A percentile compares a stretch with the other conserved stretches of the same genome.
Conservation (phyloP, 2,113 vertebrate genomes). For the Calidris pygmaea region DNA sequence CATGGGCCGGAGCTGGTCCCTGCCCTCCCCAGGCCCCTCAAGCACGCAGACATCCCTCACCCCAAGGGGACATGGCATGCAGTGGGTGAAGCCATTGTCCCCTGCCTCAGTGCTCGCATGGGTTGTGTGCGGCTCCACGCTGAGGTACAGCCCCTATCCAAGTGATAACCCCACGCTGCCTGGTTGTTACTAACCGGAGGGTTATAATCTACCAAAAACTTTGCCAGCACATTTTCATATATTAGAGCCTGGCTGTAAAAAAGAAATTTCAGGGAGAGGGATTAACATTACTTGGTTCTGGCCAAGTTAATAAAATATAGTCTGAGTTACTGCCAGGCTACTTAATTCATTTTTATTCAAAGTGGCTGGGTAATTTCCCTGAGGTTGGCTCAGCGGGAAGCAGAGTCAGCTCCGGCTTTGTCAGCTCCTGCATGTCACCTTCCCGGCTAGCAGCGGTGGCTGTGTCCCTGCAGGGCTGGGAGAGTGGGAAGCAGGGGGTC, state of each 20-base stretch:
- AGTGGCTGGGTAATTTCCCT: slow-evolving; percentile 48
- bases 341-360: slow-evolving; percentile 59
- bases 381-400: slow-evolving; percentile 5
- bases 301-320: slow-evolving; percentile 63
- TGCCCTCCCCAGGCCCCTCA: background rate
- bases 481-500: background rate
- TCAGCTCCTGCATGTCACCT: slow-evolving; percentile 13
- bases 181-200: background rate
- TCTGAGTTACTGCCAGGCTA: slow-evolving; percentile 54
- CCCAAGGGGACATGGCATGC: background rate
- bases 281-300: slow-evolving; percentile 25
- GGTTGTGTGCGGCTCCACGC: background rate
- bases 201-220: background rate
- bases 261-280: slow-evolving; percentile 10
- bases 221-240: slow-evolving; percentile 26
- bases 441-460: background rate
- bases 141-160: background rate
- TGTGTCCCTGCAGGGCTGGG: background rate
- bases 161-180: rapidly evolving
- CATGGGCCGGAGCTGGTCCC: rapidly evolving
- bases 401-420: slow-evolving; percentile 30
- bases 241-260: slow-evolving; percentile 27
- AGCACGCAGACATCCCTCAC: background rate
- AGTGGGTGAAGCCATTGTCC: rapidly evolving
- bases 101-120: rapidly evolving